Base-by-base conservation (phyloP, 1,140 invertebrate genomes). In the Brachionus koreanus region DNA sequence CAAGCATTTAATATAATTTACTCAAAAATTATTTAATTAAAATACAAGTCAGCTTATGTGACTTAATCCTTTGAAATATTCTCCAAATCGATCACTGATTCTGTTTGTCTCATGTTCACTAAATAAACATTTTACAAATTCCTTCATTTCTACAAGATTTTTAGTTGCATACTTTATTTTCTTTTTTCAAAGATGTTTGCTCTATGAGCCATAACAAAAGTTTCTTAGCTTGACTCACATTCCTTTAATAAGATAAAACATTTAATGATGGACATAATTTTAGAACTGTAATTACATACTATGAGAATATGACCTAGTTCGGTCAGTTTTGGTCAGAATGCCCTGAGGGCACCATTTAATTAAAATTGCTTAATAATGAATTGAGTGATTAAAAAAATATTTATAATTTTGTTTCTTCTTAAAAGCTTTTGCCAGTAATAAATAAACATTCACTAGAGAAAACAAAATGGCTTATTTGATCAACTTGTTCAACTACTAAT, bases 251-350 rank as follows among this genome's bases (percentile, higher is more conserved):
- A 19, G 49, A 57, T 57, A 57, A 57, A 57, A 57, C 29, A 19
- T 57, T 57, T 57, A 49, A 49, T 57, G 49, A 25, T 57, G 49
- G 49, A 57, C 49, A 57, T 25, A 57, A 10, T 19, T 57, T 57
- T 57, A 57, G 49, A 57, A 57, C 49, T 57, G 49, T 57, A 57
- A 57, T 57, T 57, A 57, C 49, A 57, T 57, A 57, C 49, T 19
- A 57, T 57, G 49, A 57, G 19, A 57, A 7, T 57, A 57, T 57
- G 49, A 57, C 49, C 49, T 57, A 25, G 19, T 25, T 57, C 49
- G 49, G 49, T 6, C n/a, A 57, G 7, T 25, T 57, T 57, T 57
- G 16, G 49, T 25, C 49, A 57, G 49, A 57, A 23, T 57, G 16
- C 16, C 49, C 49, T 57, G 49, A 57, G 49, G 49, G 19, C n/a